These are phyloP conservation scores for Sphaerodactylus townsendi DNA, from an alignment of 2,113 vertebrate genomes.

Conservation along the genomic window DNA sequence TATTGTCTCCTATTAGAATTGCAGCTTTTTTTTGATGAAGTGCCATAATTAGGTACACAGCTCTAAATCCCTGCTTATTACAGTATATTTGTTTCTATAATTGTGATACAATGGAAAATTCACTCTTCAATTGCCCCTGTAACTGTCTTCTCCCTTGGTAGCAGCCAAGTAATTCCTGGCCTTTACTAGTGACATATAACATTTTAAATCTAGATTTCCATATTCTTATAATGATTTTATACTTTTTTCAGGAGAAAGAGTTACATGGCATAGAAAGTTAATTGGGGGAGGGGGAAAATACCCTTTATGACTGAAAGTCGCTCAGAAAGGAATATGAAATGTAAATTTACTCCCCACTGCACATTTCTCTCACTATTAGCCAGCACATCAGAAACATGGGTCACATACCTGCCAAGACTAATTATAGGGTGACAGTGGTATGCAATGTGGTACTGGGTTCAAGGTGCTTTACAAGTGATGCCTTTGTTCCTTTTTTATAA, in stretches of 20 bases:
- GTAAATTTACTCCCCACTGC: constrained; percentile 17
- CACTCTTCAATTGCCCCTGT: constrained; percentile 45
- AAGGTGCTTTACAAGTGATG: not conserved
- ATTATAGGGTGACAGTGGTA: not conserved
- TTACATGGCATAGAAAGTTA: constrained; percentile 33
- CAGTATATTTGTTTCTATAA: constrained; percentile 52
- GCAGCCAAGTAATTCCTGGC: constrained; percentile 42
- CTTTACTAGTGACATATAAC: constrained; percentile 37
- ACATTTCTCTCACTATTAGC: not conserved
- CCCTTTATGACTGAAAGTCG: not conserved
- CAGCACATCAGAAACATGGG: constrained; percentile 19
- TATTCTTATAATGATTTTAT: constrained; percentile 41
- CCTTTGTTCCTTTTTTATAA: not conserved
- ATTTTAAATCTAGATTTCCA: constrained; percentile 52
- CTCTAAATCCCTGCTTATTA: constrained; percentile 33
- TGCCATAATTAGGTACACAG: constrained; percentile 41
- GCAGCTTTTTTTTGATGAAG: constrained; percentile 22
- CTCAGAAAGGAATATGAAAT: not conserved
- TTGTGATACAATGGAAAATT: constrained; percentile 50
- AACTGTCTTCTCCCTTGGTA: constrained; percentile 35
- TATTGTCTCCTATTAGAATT: not conserved
- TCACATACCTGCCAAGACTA: constrained; percentile 15
- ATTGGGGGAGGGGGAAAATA: not conserved
- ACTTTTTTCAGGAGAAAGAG: constrained; percentile 30
- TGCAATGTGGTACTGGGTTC: not conserved